Evolutionary conservation across 2,113 vertebrate genomes (phyloP).

Genomic region (Talpa occidentalis): DNA sequence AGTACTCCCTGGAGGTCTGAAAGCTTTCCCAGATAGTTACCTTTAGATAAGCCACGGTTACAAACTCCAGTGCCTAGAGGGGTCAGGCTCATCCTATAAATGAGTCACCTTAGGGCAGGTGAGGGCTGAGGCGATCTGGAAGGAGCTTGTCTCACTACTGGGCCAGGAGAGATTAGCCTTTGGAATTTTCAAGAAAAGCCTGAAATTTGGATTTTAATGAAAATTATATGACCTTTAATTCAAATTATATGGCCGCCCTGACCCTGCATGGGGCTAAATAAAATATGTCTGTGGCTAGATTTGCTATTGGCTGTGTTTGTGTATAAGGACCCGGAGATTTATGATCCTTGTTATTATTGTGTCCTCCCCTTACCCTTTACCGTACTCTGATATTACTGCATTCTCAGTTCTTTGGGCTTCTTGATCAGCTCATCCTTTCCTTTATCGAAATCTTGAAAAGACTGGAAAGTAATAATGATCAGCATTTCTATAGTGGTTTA

Average conservation of each 20-base stretch:
- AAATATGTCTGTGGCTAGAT: neutral
- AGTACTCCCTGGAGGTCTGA: neutral
- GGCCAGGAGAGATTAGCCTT: neutral
- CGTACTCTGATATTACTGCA: neutral
- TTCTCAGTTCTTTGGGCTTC: neutral
- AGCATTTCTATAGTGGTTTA: neutral
- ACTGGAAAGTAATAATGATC: neutral
- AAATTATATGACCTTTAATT: neutral
- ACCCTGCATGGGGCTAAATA: neutral
- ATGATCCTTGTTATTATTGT: neutral
- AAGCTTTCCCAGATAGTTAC: neutral
- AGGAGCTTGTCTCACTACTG: neutral
- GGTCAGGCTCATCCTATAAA: neutral
- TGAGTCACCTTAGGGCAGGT: neutral
- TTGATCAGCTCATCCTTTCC: neutral
- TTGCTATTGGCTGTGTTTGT: neutral
- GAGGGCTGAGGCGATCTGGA: neutral
- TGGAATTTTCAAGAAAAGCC: neutral
- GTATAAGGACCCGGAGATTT: neutral
- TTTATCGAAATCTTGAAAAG: neutral
- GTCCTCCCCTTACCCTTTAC: neutral
- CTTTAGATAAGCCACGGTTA: neutral
- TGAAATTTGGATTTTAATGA: slow-evolving; percentile 5
- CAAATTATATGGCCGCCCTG: neutral
- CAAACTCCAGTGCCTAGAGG: neutral